These are phyloP conservation scores for Chiloscyllium plagiosum DNA, from an alignment of 2,113 vertebrate species.

Conservation along the genomic window DNA sequence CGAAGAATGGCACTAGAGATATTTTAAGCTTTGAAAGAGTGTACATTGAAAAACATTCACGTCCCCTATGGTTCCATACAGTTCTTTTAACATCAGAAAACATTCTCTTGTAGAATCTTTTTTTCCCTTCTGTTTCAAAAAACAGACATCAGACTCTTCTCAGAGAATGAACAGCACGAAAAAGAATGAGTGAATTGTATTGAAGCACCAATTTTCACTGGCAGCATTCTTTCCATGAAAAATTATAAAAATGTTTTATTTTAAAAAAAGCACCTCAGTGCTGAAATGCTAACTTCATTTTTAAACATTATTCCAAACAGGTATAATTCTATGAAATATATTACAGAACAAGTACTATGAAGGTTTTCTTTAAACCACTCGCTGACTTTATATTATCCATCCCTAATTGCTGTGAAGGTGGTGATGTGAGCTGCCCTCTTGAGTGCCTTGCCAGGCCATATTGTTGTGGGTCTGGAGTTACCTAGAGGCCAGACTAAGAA, in stretches of 20 bases:
- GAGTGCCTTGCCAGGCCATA: too few relatives aligned
- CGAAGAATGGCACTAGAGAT: background rate
- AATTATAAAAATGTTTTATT: background rate
- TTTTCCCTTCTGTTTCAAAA: background rate
- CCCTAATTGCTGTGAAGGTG: too few relatives aligned
- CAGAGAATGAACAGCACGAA: background rate
- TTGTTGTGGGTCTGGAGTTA: too few relatives aligned
- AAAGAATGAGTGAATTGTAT: background rate
- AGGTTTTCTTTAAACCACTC: too few relatives aligned
- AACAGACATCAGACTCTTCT: background rate
- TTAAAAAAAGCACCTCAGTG: background rate
- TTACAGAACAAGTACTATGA: background rate
- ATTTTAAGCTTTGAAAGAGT: background rate
- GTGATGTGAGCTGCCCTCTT: too few relatives aligned
- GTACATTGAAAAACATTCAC: too few relatives aligned
- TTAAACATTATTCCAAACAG: background rate
- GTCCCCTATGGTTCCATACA: background rate
- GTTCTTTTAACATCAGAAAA: background rate
- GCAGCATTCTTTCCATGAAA: background rate
- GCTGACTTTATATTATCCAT: too few relatives aligned
- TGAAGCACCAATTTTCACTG: background rate
- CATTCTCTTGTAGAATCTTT: background rate
- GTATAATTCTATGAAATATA: background rate
- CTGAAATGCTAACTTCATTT: background rate
- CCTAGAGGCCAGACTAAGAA: too few relatives aligned